Evolutionary conservation across 2,113 vertebrate genomes (phyloP), one percentile per base, ranked within the genome.

Genomic region (Girardinichthys multiradiatus): DNA sequence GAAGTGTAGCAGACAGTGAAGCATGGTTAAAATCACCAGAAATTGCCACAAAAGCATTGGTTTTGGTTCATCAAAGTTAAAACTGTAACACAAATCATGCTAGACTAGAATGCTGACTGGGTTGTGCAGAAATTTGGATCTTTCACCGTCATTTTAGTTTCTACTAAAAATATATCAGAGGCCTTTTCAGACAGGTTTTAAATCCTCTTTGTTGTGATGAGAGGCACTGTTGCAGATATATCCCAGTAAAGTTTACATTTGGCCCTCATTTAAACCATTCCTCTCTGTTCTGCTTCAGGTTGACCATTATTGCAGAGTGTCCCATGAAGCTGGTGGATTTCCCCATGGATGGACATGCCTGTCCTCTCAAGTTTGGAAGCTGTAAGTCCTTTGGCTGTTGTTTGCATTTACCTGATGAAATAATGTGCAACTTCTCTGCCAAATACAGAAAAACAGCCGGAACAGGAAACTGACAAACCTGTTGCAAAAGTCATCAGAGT

Each of bases 321-420:
- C 98, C 98, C 67, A 99, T 99, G 98, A 98, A 95, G 93, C 91
- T 99, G 62, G 96, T 99, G 94, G 94, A 99, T 94, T 99, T 99
- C 87, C 98, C 98, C 62, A 99, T 99, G 98, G 98, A 99, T 85
- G 97, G 96, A 80, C 98, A 99, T 75, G 96, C 97, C 51, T 99
- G 98, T 77, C 98, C 98, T 71, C 95, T 99, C 83, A 99, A 98
- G 93, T 99, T 99, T 94, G 98, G 98, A 90, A 99, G 98, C 94
- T 99, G 98, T 99, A 95, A 98, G 97, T 90, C 27, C 12, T 61
- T 19, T 31, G 11, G 6, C 1, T 7, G 19, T 17, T 31, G 6
- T 19, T 60, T 19, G 48, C 48, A 9, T 54, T n/a, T n/a, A 54
- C 48, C 48, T 54, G 48, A 54, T 54, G 48, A 54, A 54, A 54